Evolutionary conservation across 2,113 vertebrate genomes (phyloP), one percentile per base, ranked within the genome.

Genomic region (Chloropsis hardwickii): DNA sequence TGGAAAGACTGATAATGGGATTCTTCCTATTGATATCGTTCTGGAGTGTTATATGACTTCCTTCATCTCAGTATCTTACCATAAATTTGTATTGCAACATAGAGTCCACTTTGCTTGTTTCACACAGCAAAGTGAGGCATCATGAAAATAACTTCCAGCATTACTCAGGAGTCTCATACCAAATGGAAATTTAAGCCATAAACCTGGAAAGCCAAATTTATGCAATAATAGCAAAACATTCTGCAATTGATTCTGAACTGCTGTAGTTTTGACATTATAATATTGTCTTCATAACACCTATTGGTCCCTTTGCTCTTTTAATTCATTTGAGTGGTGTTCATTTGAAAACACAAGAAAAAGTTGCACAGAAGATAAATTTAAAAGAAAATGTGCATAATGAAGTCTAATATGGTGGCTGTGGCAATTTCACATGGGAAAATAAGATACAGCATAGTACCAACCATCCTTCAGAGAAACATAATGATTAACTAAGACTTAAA

Each of bases 281-380:
- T 45, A 40, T 51, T 56, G 72, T 56, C 53, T 94, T 94, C 37
- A 74, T 71, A 94, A 58, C n/a, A 86, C 33, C 67, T 96, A 61
- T 90, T 83, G 47, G 85, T 94, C 64, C 58, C 71, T 45, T 86
- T 81, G 37, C 61, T 86, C 44, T 93, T 96, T 81, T 78, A 83
- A 61, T 64, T 93, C 28, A 53, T 84, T 96, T 94, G 81, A 81
- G 72, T 72, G 42, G 25, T 60, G 24, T 70, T 96, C 28, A 42
- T 83, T 57, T 88, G 72, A 81, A 90, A 93, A 80, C 44, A 67
- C 23, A 53, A 60, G 33, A 81, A 93, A 37, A 92, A 94, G 56
- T 64, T 88, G 45, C 4, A 4, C 29, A 56, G 39, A 77, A 88
- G 51, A 84, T 67, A 2, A 78, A 93, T 94, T 81, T 51, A 80